Evolutionary conservation across 1,140 invertebrate species (phyloP).

Genomic region (Triops longicaudatus): DNA sequence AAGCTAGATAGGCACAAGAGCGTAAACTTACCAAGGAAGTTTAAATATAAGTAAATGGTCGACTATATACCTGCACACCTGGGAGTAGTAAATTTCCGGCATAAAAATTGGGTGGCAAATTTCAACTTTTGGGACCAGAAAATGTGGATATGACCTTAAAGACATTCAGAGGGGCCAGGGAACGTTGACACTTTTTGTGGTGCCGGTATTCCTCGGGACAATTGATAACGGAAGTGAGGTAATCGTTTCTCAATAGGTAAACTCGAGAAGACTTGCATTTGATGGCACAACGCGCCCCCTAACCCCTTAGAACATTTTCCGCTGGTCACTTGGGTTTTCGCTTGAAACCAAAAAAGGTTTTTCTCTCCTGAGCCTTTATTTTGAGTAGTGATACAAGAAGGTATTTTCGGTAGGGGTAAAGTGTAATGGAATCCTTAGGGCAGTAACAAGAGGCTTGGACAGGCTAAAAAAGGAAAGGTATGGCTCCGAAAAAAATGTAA

Average conservation of each 20-base stretch:
- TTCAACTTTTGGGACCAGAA: no score
- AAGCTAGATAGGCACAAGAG: background rate
- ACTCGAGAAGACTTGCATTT: background rate
- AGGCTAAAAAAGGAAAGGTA: background rate
- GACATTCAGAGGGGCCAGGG: background rate
- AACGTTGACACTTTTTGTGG: background rate
- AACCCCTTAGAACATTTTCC: background rate
- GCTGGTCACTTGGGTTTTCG: background rate
- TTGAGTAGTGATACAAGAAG: background rate
- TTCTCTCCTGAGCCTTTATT: background rate
- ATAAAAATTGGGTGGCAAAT: background rate
- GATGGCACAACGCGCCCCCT: background rate
- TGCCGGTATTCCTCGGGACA: background rate
- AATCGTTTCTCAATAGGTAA: background rate
- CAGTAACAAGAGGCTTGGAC: background rate
- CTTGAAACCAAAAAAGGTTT: background rate
- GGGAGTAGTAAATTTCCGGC: background rate
- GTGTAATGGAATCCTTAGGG: background rate
- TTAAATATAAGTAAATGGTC: background rate
- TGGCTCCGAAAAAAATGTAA: background rate
- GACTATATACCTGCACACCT: conserved; percentile 4
- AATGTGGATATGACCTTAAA: no score
- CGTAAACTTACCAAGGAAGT: background rate
- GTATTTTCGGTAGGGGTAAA: background rate
- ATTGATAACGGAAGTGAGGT: conserved; percentile 2